Evolutionary conservation across 2,888 invertebrate species (phyloP).

Genomic region (Andrena minutula): DNA sequence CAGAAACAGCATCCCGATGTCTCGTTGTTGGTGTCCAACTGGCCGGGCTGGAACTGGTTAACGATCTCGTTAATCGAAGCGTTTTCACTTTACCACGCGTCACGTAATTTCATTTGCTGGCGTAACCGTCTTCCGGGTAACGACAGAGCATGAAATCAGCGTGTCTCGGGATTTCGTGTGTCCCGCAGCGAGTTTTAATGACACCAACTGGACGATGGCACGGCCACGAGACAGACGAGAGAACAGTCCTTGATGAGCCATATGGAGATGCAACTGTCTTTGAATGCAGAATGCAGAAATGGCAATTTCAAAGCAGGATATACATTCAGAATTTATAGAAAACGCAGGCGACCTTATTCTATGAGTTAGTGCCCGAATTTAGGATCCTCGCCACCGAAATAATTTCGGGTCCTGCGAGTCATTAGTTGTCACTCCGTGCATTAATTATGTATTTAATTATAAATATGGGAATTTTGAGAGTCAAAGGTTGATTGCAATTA

Average conservation of each 20-base stretch:
- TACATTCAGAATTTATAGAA: not conserved
- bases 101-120: not conserved
- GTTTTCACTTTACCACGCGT: slow-evolving; percentile 13
- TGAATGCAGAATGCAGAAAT: not conserved
- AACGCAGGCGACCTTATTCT: not conserved
- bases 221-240: not conserved
- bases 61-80: slow-evolving; percentile 36
- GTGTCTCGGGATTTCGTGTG: not conserved
- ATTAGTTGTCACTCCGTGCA: not conserved
- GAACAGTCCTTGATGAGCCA: not conserved
- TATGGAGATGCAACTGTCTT: not conserved
- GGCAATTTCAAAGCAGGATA: not conserved
- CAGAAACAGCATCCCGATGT: slow-evolving; percentile 72
- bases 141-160: not conserved
- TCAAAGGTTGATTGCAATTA: no score
- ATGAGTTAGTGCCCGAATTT: not conserved
- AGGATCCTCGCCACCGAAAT: not conserved
- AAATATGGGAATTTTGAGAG: no score
- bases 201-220: not conserved
- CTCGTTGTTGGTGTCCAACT: slow-evolving; percentile 26
- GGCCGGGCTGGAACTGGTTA: slow-evolving; percentile 42
- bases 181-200: not conserved
- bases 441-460: no score
- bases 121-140: not conserved
- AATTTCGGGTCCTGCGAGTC: not conserved